These are phyloP conservation scores for Diglossa cyanea DNA, from an alignment of 2,797 vertebrate species.

Conservation along the genomic window DNA sequence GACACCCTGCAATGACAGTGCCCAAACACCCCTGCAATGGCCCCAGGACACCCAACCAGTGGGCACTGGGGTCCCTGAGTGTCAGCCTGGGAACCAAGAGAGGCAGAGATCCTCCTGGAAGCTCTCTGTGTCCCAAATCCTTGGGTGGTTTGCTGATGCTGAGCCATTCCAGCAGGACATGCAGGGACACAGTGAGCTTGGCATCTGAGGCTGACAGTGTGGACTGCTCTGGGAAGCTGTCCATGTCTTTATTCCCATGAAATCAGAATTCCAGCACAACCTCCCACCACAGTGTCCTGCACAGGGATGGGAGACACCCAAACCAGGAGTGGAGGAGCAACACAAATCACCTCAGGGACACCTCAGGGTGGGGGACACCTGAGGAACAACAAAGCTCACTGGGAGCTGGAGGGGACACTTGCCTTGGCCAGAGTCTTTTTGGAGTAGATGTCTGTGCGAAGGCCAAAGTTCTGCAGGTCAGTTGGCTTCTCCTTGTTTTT, in stretches of 20 bases:
- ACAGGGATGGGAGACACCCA: fast-evolving
- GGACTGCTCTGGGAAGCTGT: fast-evolving
- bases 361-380: not conserved
- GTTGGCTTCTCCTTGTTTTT: constrained; percentile 91
- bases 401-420: not conserved
- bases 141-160: fast-evolving
- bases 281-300: fast-evolving
- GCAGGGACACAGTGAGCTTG: fast-evolving
- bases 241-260: fast-evolving
- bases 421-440: constrained; percentile 90
- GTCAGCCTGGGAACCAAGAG: not conserved
- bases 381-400: not conserved
- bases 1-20: fast-evolving
- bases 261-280: not conserved
- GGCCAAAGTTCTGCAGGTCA: constrained; percentile 94
- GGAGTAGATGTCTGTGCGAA: constrained; percentile 91
- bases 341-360: fast-evolving
- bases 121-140: not conserved
- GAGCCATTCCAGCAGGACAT: not conserved
- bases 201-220: not conserved
- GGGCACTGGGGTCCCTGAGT: too few species aligned
- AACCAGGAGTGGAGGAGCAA: not conserved
- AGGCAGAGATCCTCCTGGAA: not conserved
- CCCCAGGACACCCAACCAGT: not conserved
- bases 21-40: fast-evolving